These are phyloP conservation scores for Tenthredo distinguenda DNA, from an alignment of 2,888 invertebrate species.

Conservation along the genomic window DNA sequence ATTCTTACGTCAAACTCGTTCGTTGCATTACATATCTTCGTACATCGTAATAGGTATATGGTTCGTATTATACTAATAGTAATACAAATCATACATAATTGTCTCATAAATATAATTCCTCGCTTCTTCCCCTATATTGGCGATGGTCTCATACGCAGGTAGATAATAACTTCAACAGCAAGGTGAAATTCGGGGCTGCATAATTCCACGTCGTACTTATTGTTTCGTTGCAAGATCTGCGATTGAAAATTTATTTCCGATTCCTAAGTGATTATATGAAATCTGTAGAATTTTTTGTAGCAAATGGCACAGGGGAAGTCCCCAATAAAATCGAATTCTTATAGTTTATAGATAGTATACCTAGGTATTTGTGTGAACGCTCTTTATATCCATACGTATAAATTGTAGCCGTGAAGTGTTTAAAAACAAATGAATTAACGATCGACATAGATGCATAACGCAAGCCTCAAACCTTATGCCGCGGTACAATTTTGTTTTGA, in stretches of 20 bases:
- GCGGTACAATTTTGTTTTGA: slow-evolving; percentile 40
- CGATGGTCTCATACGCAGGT: background rate
- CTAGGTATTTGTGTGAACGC: background rate
- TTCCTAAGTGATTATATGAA: background rate
- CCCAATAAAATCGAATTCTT: background rate
- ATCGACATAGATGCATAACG: background rate
- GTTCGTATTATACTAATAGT: background rate
- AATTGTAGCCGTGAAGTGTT: background rate
- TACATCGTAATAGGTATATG: background rate
- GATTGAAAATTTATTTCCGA: background rate
- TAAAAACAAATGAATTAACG: slow-evolving; percentile 5
- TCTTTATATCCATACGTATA: background rate
- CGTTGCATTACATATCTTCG: background rate
- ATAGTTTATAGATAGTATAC: background rate
- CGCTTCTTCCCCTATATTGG: background rate
- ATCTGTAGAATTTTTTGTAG: background rate
- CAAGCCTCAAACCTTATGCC: background rate
- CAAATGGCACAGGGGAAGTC: background rate
- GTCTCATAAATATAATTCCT: slow-evolving; percentile 23
- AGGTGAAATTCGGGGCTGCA: slow-evolving; percentile 8
- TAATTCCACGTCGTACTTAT: background rate
- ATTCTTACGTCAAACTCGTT: slow-evolving; percentile 11
- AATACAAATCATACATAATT: background rate
- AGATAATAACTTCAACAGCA: background rate
- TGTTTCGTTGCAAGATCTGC: background rate